Evolutionary conservation across 30 jellyfish, hydroid and myxozoan genomes (phyloP).

Genomic region (Morbakka virulenta): DNA sequence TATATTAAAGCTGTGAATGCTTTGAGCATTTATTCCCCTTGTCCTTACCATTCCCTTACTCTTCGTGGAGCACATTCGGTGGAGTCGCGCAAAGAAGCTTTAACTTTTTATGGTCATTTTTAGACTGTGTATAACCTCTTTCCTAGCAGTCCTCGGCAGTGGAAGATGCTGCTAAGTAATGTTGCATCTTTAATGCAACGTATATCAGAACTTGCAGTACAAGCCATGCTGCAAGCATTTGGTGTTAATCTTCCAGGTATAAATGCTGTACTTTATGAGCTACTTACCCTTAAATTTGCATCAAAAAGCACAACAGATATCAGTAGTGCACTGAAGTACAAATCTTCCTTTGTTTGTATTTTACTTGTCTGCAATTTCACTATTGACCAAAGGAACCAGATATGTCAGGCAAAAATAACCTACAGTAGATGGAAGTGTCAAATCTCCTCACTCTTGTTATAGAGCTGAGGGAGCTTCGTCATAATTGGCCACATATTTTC

Average conservation of each 20-base stretch:
- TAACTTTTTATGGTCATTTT: not conserved
- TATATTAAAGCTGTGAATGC: not conserved
- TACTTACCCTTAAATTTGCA: not conserved
- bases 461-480: not conserved
- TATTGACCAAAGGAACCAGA: not conserved
- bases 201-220: not conserved
- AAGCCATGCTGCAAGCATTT: not conserved
- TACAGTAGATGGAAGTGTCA: not conserved
- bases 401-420: not conserved
- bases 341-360: not conserved
- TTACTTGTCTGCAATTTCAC: not conserved
- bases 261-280: not conserved
- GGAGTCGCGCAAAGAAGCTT: not conserved
- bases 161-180: not conserved
- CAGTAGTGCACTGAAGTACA: not conserved
- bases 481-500: not conserved
- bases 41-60: slow-evolving; percentile 4
- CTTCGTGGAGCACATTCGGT: slow-evolving; percentile 14
- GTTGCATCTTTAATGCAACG: not conserved
- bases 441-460: not conserved
- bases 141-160: not conserved
- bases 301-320: not conserved
- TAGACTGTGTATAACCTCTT: not conserved
- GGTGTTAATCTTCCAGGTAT: not conserved
- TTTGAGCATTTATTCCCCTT: not conserved